phyloP scores from a whole-genome alignment of 2,888 invertebrate genomes.

The Danaus chrysippus region DNA sequence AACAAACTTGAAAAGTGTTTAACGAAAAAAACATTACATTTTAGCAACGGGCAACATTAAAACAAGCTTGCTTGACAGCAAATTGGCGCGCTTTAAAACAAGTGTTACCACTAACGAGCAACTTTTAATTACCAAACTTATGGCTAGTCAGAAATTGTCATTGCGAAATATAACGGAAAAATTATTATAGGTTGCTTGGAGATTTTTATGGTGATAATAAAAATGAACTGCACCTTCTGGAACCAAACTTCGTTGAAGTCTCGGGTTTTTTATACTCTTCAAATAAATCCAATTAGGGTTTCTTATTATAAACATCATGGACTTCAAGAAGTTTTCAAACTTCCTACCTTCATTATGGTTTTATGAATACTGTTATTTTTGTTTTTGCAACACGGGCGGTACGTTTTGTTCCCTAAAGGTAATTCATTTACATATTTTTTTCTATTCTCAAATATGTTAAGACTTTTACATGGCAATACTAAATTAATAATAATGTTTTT shows the following conservation, averaged over 20 bases:
- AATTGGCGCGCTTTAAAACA: constrained; percentile 43
- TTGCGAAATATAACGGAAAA: background rate
- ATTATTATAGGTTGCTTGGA: background rate
- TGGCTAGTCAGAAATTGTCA: background rate
- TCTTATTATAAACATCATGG: background rate
- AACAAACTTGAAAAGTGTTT: background rate
- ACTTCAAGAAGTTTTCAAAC: constrained; percentile 1
- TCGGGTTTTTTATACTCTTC: background rate
- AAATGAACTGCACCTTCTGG: constrained; percentile 2
- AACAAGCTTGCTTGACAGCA: constrained; percentile 23
- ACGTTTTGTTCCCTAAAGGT: no score
- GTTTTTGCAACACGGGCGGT: no score
- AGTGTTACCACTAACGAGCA: constrained; percentile 41
- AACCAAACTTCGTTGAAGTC: background rate
- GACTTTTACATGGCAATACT: no score
- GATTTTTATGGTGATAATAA: constrained; percentile 2
- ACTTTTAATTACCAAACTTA: constrained; percentile 72
- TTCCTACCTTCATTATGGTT: background rate
- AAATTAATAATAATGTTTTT: no score
- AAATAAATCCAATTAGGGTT: background rate
- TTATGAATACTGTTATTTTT: background rate
- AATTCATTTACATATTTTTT: no score
- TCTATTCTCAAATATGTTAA: no score
- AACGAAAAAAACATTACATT: background rate
- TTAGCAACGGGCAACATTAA: background rate